Conservation (phyloP, 2,888 invertebrate genomes). For the Mamestra brassicae region DNA sequence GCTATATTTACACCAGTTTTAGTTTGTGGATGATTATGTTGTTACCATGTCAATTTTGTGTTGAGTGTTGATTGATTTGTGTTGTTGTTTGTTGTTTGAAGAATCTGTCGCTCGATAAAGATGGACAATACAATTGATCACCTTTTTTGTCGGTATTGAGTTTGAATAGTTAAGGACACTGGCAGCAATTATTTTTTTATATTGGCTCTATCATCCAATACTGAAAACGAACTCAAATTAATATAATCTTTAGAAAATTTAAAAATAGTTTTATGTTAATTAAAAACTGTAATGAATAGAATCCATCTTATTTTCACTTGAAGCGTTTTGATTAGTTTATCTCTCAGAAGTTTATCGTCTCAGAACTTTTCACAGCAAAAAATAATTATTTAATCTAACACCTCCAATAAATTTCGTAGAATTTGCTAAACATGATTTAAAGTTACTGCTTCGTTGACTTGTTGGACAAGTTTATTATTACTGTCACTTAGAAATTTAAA, state of each 20-base stretch:
- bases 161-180: background rate
- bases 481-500: background rate
- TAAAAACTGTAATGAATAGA: background rate
- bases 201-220: background rate
- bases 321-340: constrained; percentile 2
- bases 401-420: background rate
- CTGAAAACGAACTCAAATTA: background rate
- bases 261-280: background rate
- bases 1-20: constrained; percentile 18
- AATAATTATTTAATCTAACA: constrained; percentile 1
- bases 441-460: constrained; percentile 5
- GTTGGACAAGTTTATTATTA: constrained; percentile 16
- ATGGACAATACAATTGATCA: background rate
- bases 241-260: too few species aligned
- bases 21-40: constrained; percentile 37
- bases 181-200: background rate
- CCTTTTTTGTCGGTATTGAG: background rate
- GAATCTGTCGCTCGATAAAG: background rate
- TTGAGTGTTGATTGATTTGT: constrained; percentile 24
- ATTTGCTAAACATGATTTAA: background rate
- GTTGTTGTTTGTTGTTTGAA: background rate
- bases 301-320: constrained; percentile 7
- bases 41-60: constrained; percentile 27
- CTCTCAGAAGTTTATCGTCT: background rate
- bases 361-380: background rate